phyloP scores from a whole-genome alignment of 2,113 vertebrate species.

The Cynocephalus volans region DNA sequence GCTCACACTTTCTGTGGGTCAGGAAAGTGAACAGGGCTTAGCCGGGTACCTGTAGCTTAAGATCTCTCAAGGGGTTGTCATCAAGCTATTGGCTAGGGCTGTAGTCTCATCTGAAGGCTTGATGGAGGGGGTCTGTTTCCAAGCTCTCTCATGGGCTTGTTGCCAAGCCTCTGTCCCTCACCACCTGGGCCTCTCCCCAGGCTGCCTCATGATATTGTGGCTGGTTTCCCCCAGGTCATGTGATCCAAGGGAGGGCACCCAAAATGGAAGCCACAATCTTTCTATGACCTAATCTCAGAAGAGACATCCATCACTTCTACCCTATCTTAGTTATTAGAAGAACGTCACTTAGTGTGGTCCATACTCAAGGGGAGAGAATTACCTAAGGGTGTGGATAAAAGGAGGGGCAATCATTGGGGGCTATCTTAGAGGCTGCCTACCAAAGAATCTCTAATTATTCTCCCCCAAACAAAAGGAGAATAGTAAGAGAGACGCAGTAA shows the following conservation, averaged over 20 bases:
- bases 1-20: neutral
- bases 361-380: neutral
- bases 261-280: neutral
- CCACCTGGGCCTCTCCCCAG: rapidly evolving
- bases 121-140: neutral
- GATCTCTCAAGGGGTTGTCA: rapidly evolving
- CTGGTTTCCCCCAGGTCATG: neutral
- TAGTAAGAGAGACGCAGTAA: neutral
- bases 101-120: neutral
- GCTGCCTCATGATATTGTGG: neutral
- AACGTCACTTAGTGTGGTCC: neutral
- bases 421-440: neutral
- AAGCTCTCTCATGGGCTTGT: neutral
- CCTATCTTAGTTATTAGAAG: neutral
- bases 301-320: neutral
- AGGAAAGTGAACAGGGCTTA: rapidly evolving
- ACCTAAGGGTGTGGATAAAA: neutral
- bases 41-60: neutral
- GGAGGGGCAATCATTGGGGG: too few species aligned
- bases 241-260: neutral
- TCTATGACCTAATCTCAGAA: neutral
- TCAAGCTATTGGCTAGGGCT: neutral
- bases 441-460: neutral
- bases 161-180: neutral
- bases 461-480: neutral